Base-by-base conservation (phyloP, 2,888 invertebrate genomes). In the Eristalinus aeneus region DNA sequence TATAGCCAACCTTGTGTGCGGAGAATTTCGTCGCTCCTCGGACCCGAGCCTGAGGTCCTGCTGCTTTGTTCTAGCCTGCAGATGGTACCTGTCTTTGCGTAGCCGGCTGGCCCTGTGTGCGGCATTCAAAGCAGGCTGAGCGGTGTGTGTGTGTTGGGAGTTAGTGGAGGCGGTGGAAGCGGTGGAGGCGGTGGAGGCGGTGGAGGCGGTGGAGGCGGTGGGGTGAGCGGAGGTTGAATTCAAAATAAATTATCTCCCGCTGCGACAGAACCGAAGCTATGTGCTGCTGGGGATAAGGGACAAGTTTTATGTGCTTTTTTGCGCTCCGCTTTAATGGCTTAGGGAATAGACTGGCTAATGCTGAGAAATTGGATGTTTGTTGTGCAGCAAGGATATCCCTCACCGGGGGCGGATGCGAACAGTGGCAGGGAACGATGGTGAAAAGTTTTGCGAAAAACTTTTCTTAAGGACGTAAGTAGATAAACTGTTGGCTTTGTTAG, bases 331-430 rank as follows among this genome's bases (percentile, higher is more conserved):
- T 72, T 67, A 61, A 82, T 72, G 61, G 71, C 65, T 67, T 16
- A n/a, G 71, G 81, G 67, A 82, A 82, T 82, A 77, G 81, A 72
- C 77, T 56, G 32, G 53, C 60, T 67, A 67, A 72, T 54, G 77
- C 54, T 72, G 77, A 72, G 65, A 67, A 77, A 82, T 77, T 72
- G 31, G 69, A 58, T 67, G 31, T 60, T 76, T 81, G 39, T 46
- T 46, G 46, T 46, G 56, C 39, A 39, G n/a, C 39, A n/a, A 39
- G n/a, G 64, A 27, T 27, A 27, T 27, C 27, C 27, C 27, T 27
- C 27, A 27, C 64, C 36, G 61, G 20, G 27, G 27, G 34, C 22
- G 64, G 36, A 16, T 56, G 58, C 16, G 16, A 63, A 34, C 6
- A 9, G 34, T 10, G 34, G 34, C 32, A 9, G 34, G 16, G 53